Conservation (phyloP, 2,888 invertebrate genomes). For the Artemia sinica region DNA sequence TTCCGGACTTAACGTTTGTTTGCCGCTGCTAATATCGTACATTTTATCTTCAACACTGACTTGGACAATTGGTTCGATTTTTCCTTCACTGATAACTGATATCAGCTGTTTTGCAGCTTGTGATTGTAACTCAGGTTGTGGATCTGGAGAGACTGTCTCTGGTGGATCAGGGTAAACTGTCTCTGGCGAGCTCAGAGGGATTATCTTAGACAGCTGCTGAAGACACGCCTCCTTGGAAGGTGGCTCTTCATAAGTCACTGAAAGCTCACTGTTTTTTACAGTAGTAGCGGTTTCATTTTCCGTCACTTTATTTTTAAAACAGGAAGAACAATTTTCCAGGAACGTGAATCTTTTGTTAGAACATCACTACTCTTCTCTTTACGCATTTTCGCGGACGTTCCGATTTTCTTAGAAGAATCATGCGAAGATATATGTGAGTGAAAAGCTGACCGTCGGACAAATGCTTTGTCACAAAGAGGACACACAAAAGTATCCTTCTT, state of each 20-base stretch:
- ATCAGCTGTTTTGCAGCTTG: neutral
- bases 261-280: neutral
- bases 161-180: neutral
- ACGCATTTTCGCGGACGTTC: too few relatives aligned
- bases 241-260: neutral
- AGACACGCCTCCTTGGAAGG: neutral
- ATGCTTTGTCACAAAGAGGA: neutral
- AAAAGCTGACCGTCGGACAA: neutral
- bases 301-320: too few relatives aligned
- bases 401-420: neutral
- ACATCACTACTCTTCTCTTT: neutral
- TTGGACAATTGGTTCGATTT: neutral
- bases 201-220: neutral
- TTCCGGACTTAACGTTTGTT: neutral
- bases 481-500: neutral
- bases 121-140: neutral
- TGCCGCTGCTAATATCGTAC: neutral
- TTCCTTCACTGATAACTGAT: neutral
- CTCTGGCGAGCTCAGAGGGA: neutral
- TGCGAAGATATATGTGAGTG: neutral
- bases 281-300: neutral
- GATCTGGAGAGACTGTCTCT: neutral
- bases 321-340: too few relatives aligned
- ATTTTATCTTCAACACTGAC: neutral
- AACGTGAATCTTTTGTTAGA: neutral